Base-by-base conservation (phyloP, 2,797 vertebrate genomes). In the Onychomys arenicola region DNA sequence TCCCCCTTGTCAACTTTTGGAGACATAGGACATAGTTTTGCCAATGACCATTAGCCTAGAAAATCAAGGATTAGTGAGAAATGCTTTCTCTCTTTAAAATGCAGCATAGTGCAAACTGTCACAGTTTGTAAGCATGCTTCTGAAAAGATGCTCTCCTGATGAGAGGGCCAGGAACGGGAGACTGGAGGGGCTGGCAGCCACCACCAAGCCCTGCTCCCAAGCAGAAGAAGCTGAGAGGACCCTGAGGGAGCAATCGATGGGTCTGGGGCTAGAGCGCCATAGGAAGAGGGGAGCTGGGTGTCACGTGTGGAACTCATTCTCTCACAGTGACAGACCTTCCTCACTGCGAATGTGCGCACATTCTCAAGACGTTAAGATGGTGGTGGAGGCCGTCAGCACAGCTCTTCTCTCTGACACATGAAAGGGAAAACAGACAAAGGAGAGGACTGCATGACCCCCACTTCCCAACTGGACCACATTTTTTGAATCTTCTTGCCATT, bases 331-430 rank as follows among this genome's bases (percentile, higher is more conserved):
- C 82, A 89, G 16, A 82, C 27, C 83, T 86, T 59, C 80, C 78
- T 95, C 73, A 90, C 87, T 94, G 93, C 82, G 65, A 67, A 93
- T 92, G 94, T 57, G 65, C 29, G 88, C 49, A n/a, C 25, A 93
- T 95, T 83, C 84, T 96, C 91, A 89, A 77, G 55, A 91, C 67
- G 13, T 85, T 46, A 83, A 88, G 67, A 61, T 27, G 84, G 46
- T 27, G 84, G 46, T 91, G n/a, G 91, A 86, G 82, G 75, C 17
- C 21, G 57, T 78, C 40, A 57, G 73, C 9, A 86, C 40, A 92
- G 57, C 23, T 37, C 67, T 78, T 43, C 52, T 34, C 84, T 96
- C 76, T 76, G 67, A 90, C 12, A 90, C 34, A 82, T 78, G 40
- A 77, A 87, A 93, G 86, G 46, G n/a, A 77, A 96, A 94, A 67